These are phyloP conservation scores for Sepioteuthis lessoniana DNA, from an alignment of 2,888 invertebrate species.

Conservation along the genomic window DNA sequence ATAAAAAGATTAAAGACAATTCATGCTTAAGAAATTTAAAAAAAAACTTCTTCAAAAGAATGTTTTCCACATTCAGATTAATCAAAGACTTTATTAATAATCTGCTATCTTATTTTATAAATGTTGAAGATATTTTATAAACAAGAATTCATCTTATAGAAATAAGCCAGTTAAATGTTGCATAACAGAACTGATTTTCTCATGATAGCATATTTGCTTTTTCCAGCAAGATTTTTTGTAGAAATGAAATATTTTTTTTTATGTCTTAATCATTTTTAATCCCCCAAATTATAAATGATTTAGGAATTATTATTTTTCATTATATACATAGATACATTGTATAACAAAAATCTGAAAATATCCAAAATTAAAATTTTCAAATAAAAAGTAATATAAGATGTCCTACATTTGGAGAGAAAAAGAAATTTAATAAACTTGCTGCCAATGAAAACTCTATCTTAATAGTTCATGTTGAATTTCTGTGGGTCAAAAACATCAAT, in stretches of 20 bases:
- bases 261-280: background rate
- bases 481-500: background rate
- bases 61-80: conserved; percentile 8
- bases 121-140: background rate
- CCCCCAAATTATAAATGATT: background rate
- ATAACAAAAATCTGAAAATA: background rate
- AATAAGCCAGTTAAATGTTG: background rate
- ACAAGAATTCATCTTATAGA: background rate
- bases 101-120: background rate
- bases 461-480: background rate
- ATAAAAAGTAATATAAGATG: background rate
- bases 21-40: background rate
- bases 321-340: background rate
- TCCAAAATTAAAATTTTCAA: background rate
- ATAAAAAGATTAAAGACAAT: conserved; percentile 11
- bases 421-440: background rate
- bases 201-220: background rate
- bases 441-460: background rate
- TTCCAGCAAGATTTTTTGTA: background rate
- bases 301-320: background rate
- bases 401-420: background rate
- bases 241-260: background rate
- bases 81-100: background rate
- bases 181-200: background rate
- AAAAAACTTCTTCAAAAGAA: background rate